A percentile compares a stretch with the other conserved stretches of the same genome.
Conservation (phyloP, 2,113 vertebrate genomes). For the Rallus limicola region DNA sequence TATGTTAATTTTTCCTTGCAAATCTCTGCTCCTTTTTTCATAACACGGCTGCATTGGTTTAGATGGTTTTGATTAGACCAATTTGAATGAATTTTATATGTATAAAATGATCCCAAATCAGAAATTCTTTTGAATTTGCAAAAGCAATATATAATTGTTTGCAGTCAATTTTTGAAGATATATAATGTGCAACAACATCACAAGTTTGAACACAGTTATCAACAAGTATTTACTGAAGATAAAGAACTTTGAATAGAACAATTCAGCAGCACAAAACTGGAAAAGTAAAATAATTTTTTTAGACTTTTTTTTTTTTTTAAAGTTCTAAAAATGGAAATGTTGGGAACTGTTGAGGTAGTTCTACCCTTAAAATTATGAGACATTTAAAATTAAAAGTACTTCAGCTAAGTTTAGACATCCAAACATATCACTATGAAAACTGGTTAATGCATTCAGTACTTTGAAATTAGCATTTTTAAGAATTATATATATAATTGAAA, state of each 20-base stretch:
- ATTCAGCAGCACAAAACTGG: not conserved
- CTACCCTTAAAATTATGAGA: not conserved
- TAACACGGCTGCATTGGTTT: not conserved
- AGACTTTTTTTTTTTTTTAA: not conserved
- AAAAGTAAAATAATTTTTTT: not conserved
- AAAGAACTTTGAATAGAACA: not conserved
- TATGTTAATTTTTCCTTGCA: not conserved
- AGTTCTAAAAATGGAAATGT: not conserved
- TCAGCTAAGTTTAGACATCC: not conserved
- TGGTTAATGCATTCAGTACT: not conserved
- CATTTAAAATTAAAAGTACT: not conserved
- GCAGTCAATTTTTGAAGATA: not conserved
- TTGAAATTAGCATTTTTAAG: not conserved
- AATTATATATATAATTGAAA: not conserved
- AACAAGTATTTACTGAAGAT: not conserved
- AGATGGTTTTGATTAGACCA: not conserved
- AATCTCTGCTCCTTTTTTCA: not conserved
- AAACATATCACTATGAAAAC: not conserved
- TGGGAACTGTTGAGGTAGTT: not conserved
- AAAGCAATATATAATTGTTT: not conserved
- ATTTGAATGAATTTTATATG: not conserved
- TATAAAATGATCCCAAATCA: not conserved
- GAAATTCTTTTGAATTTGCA: not conserved
- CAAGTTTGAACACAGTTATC: not conserved
- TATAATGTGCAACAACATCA: not conserved